Evolutionary conservation across 2,113 vertebrate species (phyloP), one percentile per base, ranked within the genome.

Genomic region (Misgurnus anguillicaudatus): DNA sequence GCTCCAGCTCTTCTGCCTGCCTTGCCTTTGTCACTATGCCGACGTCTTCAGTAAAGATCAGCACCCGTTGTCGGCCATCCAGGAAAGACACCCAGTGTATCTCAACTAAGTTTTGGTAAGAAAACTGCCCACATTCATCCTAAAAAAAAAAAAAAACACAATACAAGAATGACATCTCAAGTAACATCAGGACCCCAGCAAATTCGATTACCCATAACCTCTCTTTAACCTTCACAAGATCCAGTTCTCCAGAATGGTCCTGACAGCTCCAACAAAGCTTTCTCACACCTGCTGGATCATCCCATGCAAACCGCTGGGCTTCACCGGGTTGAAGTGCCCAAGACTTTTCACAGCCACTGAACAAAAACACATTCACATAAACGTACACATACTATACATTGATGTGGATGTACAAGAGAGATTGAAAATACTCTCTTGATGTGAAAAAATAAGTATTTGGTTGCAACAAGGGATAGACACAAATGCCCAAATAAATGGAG

Each of bases 71-170:
- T 0, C 96, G 94, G 0, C 98, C 98, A 0, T 99, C 96, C 61
- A 99, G 89, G 87, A 99, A 99, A 5, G 95, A 97, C 0, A 97
- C 96, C 97, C 98, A 99, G 76, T 99, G 96, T 4, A 98, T 91
- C 13, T 96, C 95, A 57, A 87, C 93, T 21, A 94, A 89, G 53
- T 87, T 87, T 65, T 96, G 93, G 13, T 91, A 94, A 7, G 94
- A 81, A 84, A 99, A 98, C 81, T 98, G 96, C 0, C 97, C 96
- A 85, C 93, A 91, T 13, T 94, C 94, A 63, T 99, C 96, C 98
- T 99, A 75, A 11, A 60, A 31, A 31, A 31, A 31, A 1, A 31
- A n/a, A n/a, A n/a, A 36, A 24, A 48, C 4, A 19, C 7, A 70
- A 53, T 1, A 48, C 13, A 65, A 24, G 38, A 21, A 45, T 47